These are phyloP conservation scores for Clitarchus hookeri DNA, from an alignment of 2,888 invertebrate species.

Conservation along the genomic window DNA sequence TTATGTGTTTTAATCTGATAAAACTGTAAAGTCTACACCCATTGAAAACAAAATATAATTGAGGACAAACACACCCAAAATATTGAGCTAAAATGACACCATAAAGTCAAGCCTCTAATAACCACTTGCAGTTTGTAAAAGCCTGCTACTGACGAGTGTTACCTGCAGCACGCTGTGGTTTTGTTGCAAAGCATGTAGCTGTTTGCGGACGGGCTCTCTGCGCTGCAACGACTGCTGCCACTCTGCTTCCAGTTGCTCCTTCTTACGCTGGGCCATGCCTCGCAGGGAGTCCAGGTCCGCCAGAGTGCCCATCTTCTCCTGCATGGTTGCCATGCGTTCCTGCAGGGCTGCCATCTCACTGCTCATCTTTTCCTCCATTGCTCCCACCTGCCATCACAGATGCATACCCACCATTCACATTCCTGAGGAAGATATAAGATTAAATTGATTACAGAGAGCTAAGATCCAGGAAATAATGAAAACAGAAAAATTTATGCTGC, in stretches of 20 bases:
- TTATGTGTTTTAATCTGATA: no score
- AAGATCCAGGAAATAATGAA: no score
- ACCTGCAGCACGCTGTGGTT: slow-evolving; percentile 61
- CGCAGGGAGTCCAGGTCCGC: slow-evolving; percentile 65
- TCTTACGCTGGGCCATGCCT: slow-evolving; percentile 62
- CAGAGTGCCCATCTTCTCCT: slow-evolving; percentile 64
- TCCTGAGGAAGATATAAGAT: no score
- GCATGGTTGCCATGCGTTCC: slow-evolving; percentile 59
- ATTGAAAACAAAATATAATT: no score
- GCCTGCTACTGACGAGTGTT: background rate
- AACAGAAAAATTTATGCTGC: no score
- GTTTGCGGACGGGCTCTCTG: slow-evolving; percentile 45
- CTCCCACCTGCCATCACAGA: slow-evolving; percentile 59
- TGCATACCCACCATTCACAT: no score
- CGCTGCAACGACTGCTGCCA: slow-evolving; percentile 54
- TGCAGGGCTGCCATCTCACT: slow-evolving; percentile 58
- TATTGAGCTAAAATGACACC: background rate
- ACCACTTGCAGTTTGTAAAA: no score
- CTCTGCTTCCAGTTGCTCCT: slow-evolving; percentile 59
- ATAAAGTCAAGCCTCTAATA: background rate
- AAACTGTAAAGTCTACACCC: no score
- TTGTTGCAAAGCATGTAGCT: slow-evolving; percentile 56
- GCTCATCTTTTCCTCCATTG: slow-evolving; percentile 69
- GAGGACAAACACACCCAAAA: no score
- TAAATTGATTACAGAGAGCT: no score